Evolutionary conservation across 2,888 invertebrate genomes (phyloP).

Genomic region (Ormia ochracea): DNA sequence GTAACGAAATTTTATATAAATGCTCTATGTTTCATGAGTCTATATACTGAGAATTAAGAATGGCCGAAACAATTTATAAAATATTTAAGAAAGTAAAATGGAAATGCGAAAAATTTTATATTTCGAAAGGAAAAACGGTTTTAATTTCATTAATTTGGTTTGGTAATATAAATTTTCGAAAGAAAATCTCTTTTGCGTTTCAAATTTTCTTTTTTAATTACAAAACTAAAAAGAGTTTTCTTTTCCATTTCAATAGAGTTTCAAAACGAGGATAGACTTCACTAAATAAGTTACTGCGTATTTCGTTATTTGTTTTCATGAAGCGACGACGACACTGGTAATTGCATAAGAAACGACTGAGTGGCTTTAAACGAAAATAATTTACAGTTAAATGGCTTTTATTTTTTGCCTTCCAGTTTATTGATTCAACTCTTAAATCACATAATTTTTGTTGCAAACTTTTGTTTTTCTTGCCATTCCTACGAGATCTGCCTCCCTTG

Average conservation of each 20-base stretch:
- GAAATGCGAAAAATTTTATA: too few relatives aligned
- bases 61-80: too few relatives aligned
- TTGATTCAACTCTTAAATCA: slow-evolving; percentile 47
- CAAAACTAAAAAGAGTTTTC: background rate
- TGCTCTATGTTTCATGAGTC: too few relatives aligned
- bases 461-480: slow-evolving; percentile 9
- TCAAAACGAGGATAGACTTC: background rate
- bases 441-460: slow-evolving; percentile 26
- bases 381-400: slow-evolving; percentile 54
- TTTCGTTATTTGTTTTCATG: background rate
- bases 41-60: too few relatives aligned
- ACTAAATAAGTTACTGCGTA: slow-evolving; percentile 37
- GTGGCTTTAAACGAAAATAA: slow-evolving; percentile 41
- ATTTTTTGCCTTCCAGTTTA: slow-evolving; percentile 30
- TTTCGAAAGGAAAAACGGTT: too few relatives aligned
- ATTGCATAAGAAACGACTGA: slow-evolving; percentile 48
- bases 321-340: background rate
- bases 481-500: background rate
- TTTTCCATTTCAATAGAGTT: background rate
- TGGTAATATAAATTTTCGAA: too few relatives aligned
- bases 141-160: too few relatives aligned
- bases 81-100: background rate
- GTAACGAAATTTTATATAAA: too few relatives aligned
- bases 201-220: background rate
- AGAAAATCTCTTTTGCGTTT: too few relatives aligned